Evolutionary conservation across 2,797 vertebrate species (phyloP), one percentile per base, ranked within the genome.

Genomic region (Erethizon dorsatum): DNA sequence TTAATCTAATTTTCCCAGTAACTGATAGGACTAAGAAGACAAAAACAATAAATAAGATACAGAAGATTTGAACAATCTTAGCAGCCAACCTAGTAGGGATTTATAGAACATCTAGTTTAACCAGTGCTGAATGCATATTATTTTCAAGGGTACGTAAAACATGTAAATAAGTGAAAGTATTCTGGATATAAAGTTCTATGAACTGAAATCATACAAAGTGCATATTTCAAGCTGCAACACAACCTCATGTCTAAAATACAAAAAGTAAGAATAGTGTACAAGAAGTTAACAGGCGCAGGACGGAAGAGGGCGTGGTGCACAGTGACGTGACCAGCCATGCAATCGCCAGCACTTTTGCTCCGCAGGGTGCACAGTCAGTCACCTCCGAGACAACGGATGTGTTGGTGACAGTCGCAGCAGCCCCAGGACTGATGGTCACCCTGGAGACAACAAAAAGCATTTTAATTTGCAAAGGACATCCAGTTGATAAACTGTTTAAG

Each of bases 401-500:
- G 41, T 14, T 28, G 12, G 24, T 28, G 71, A 24, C 8, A 1
- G 5, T 33, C 50, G 37, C 24, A 15, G 3, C 17, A 24, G 31
- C 45, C 2, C 47, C 52, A 50, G 15, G 6, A 14, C 5, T 22
- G 5, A 20, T 1, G 2, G 37, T 37, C 45, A 1, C 26, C 15
- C 31, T 47, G 1, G 11, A 18, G 3, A 12, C 0, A 45, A 7
- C 5, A 59, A 59, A 56, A 31, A 54, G 8, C 15, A 61, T 54
- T 79, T 94, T 37, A 83, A 54, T 69, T 87, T 26, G 7, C 11
- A 69, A 69, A 37, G n/a, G 22, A 17, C 17, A 84, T 57, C 88
- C 63, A 65, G 93, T 89, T 78, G 37, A 73, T 50, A 94, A 92
- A 91, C 91, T 56, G 10, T 69, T 37, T 47, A 94, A 92, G 73